Evolutionary conservation across 2,888 invertebrate genomes (phyloP).

Genomic region (Drosophila cognata): DNA sequence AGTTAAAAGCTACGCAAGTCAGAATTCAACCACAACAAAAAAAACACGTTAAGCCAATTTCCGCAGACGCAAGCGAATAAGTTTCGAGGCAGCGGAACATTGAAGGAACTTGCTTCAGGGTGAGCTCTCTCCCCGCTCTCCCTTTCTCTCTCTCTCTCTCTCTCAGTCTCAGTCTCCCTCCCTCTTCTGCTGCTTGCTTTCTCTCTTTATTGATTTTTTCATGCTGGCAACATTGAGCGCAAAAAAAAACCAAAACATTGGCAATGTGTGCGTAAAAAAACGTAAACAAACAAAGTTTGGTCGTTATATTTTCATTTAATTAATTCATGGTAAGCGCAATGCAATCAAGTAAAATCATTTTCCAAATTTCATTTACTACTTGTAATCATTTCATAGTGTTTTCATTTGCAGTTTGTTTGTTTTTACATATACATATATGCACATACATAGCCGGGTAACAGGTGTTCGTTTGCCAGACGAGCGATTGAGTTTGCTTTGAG

Average conservation of each 20-base stretch:
- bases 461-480: conserved; percentile 36
- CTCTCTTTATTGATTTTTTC: conserved; percentile 71
- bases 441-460: conserved; percentile 45
- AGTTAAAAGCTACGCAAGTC: neutral
- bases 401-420: neutral
- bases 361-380: conserved; percentile 1
- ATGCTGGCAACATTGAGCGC: conserved; percentile 53
- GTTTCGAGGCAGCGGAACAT: conserved; percentile 9
- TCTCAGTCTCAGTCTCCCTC: neutral
- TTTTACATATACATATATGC: neutral
- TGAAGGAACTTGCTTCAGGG: conserved; percentile 20
- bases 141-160: neutral
- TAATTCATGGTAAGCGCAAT: conserved; percentile 18
- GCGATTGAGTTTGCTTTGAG: neutral
- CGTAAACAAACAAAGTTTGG: conserved; percentile 22
- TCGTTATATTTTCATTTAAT: conserved; percentile 35
- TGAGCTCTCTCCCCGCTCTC: conserved; percentile 20
- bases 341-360: conserved; percentile 16
- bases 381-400: conserved; percentile 3
- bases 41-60: conserved; percentile 37
- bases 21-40: conserved; percentile 8
- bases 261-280: conserved; percentile 33
- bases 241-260: conserved; percentile 32
- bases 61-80: conserved; percentile 29
- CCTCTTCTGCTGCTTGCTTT: conserved; percentile 6